These are phyloP conservation scores for Cephalopachus bancanus DNA, from an alignment of 2,797 vertebrate species.

Conservation along the genomic window DNA sequence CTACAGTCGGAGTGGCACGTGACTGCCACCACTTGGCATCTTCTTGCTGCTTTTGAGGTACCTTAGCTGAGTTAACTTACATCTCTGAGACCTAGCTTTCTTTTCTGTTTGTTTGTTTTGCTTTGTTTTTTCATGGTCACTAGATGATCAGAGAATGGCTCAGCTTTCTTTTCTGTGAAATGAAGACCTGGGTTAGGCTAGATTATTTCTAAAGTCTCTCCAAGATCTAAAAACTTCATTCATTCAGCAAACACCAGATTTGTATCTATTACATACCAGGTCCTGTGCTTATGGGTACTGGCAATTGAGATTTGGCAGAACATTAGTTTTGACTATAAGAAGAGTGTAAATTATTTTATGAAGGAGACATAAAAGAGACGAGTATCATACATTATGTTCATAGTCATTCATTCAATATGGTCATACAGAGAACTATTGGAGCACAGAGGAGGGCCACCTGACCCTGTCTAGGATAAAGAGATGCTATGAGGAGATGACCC, in stretches of 20 bases:
- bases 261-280: not conserved
- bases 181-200: conserved; percentile 35
- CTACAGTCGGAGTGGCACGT: not conserved
- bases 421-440: not conserved
- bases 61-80: not conserved
- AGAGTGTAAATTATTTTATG: not conserved
- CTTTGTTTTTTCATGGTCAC: not conserved
- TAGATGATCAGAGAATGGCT: not conserved
- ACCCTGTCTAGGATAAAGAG: not conserved
- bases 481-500: conserved; percentile 57
- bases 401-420: not conserved
- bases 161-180: conserved; percentile 13
- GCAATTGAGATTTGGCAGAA: not conserved
- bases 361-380: conserved; percentile 17
- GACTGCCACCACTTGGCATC: not conserved
- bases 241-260: conserved; percentile 1
- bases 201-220: conserved; percentile 44
- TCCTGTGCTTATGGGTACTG: not conserved
- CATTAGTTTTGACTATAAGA: not conserved
- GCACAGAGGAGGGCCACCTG: not conserved
- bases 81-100: not conserved
- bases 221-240: conserved; percentile 30
- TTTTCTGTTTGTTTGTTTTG: not conserved
- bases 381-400: not conserved
- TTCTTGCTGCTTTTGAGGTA: conserved; percentile 7